Conservation (phyloP, 2,888 invertebrate genomes). For the Nematopogon swammerdamellus region DNA sequence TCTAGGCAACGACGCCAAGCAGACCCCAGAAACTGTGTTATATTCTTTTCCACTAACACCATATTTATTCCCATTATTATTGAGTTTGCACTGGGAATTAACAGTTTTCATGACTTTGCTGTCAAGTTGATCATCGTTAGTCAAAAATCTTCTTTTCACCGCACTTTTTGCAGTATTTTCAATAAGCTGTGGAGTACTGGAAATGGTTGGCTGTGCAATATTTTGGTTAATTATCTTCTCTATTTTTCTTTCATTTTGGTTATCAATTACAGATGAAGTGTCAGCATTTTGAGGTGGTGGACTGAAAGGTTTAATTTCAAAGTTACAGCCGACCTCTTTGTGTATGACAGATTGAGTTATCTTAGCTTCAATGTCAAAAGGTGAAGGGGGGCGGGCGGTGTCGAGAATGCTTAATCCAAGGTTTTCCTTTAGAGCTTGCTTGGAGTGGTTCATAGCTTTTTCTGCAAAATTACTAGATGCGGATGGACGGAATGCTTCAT, state of each 20-base stretch:
- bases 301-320: constrained; percentile 52
- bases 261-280: constrained; percentile 33
- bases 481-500: constrained; percentile 29
- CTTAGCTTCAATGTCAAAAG: constrained; percentile 50
- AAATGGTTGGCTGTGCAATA: constrained; percentile 19
- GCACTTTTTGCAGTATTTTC: constrained; percentile 12
- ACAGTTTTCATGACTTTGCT: constrained; percentile 39
- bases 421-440: background rate
- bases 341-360: constrained; percentile 53
- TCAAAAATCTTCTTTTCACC: background rate
- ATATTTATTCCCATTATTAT: constrained; percentile 14
- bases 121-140: constrained; percentile 18
- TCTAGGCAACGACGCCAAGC: constrained; percentile 40
- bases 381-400: constrained; percentile 34
- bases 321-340: constrained; percentile 53
- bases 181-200: constrained; percentile 19
- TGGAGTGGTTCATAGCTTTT: too few relatives aligned
- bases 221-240: constrained; percentile 44
- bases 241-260: constrained; percentile 38
- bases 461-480: background rate
- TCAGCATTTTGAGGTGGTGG: constrained; percentile 49
- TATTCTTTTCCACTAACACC: constrained; percentile 35
- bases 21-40: constrained; percentile 41
- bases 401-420: background rate
- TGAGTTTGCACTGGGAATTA: constrained; percentile 13